Base-by-base conservation (phyloP, 2,888 invertebrate genomes). In the Chromoteleia sp. region DNA sequence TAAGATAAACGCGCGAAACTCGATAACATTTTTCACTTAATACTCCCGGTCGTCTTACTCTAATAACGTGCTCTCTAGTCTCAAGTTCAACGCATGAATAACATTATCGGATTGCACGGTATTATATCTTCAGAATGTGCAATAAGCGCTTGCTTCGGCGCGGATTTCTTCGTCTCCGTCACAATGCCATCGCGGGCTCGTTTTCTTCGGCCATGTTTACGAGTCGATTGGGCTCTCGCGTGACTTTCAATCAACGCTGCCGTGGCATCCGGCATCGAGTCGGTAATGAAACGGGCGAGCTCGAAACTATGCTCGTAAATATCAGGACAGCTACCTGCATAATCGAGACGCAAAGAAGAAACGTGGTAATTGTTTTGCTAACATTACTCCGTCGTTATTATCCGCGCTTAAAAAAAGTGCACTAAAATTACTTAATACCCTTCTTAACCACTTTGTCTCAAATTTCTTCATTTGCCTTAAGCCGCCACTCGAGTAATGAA, bases 261-360 rank as follows among this genome's bases (percentile, higher is more conserved):
- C 15, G 30, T 30, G 79, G 85, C 86, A 85, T 88, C 87, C 86
- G 82, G 85, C 86, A 85, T 87, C 86, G 86, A 86, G 85, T 86
- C 84, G 84, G 76, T 88, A 88, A 89, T 87, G 87, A 87, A 88
- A 88, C 85, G 84, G 85, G 29, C 73, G 74, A 61, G 71, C 68
- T 73, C 77, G 78, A 84, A 84, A 86, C 86, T 85, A 86, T 85
- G 88, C 85, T 88, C 88, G 86, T 87, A 87, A 88, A 89, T 86
- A 86, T 83, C 83, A 54, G 58, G 58, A 58, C 48, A 65, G 85
- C 87, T 86, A 86, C 86, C 87, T 87, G 83, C 86, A 87, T 88
- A 87, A 86, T 82, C 84, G 83, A 65, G 63, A 12, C 1, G 45
- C 80, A 80, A 70, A 39, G 79, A 59, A 84, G 79, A 79, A 79